Conservation (phyloP, 2,888 invertebrate genomes). For the Amphipyra tragopoginis region DNA sequence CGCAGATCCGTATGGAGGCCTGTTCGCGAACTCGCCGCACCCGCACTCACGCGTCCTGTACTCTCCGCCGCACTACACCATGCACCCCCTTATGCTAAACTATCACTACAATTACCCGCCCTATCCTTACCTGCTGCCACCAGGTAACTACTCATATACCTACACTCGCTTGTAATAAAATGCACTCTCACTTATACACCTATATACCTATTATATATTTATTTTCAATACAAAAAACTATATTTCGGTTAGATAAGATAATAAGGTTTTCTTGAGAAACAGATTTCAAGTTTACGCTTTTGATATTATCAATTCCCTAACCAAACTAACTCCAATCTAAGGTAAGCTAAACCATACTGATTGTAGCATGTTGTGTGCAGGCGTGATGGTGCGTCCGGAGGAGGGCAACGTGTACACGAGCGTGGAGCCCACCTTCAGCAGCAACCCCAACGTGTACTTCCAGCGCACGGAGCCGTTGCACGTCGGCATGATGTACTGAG, state of each 20-base stretch:
- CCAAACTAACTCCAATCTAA: background rate
- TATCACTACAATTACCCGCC: conserved; percentile 87
- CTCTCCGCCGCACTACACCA: conserved; percentile 87
- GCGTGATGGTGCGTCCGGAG: conserved; percentile 94
- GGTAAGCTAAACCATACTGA: conserved; percentile 28
- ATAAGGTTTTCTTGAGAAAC: no score
- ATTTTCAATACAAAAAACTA: no score
- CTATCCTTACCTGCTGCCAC: conserved; percentile 85
- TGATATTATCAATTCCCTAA: conserved; percentile 2
- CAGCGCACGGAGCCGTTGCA: conserved; percentile 95
- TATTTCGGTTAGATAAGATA: no score
- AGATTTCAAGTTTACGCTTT: no score
- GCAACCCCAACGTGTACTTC: conserved; percentile 97
- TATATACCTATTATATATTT: no score
- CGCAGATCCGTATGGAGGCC: conserved; percentile 86
- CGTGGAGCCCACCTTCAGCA: conserved; percentile 95
- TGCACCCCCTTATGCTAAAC: conserved; percentile 85
- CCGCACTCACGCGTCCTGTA: conserved; percentile 86
- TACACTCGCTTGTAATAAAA: conserved; percentile 53
- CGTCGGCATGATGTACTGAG: conserved; percentile 96
- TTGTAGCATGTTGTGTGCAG: conserved; percentile 77
- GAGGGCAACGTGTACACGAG: conserved; percentile 96
- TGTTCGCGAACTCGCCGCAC: conserved; percentile 84
- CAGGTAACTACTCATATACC: conserved; percentile 78
- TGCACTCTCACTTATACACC: conserved; percentile 33